These are phyloP conservation scores for Drosophila lacteicornis DNA, from an alignment of 1,140 invertebrate species.

Conservation along the genomic window DNA sequence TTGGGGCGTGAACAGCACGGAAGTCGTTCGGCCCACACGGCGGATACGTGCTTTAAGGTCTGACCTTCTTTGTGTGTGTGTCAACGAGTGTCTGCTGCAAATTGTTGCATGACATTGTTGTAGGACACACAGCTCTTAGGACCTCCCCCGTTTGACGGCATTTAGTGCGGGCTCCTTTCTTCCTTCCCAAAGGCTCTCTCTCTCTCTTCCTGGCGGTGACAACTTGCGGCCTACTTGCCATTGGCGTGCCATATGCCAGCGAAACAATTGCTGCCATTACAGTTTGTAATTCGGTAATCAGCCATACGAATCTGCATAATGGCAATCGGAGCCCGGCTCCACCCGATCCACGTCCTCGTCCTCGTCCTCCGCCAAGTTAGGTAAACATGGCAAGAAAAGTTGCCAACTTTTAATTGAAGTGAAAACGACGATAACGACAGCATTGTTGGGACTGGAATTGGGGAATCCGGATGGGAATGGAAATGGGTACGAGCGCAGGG, in stretches of 20 bases:
- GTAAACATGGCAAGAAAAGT: slow-evolving; percentile 82
- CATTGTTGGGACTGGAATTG: slow-evolving; percentile 69
- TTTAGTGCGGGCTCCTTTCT: slow-evolving; percentile 34
- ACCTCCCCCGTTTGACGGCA: slow-evolving; percentile 25
- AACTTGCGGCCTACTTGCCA: slow-evolving; percentile 78
- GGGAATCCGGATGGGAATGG: slow-evolving; percentile 28
- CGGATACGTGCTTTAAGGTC: slow-evolving; percentile 69
- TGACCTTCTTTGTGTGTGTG: slow-evolving; percentile 51
- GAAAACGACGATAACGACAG: slow-evolving; percentile 85
- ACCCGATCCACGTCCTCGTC: slow-evolving; percentile 6
- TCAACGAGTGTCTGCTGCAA: slow-evolving; percentile 39
- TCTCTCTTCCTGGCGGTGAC: slow-evolving; percentile 51
- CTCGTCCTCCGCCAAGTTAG: slow-evolving; percentile 54
- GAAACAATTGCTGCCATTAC: slow-evolving; percentile 81
- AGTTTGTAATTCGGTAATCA: slow-evolving; percentile 83
- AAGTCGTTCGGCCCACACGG: slow-evolving; percentile 71
- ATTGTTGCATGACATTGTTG: slow-evolving; percentile 54
- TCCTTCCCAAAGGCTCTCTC: neutral
- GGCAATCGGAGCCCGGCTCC: slow-evolving; percentile 64
- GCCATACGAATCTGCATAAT: slow-evolving; percentile 81
- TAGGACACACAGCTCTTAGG: neutral
- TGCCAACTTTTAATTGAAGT: slow-evolving; percentile 84
- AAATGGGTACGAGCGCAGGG: slow-evolving; percentile 19
- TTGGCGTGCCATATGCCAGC: slow-evolving; percentile 68
- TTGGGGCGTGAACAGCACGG: slow-evolving; percentile 76